Evolutionary conservation across 2,888 invertebrate species (phyloP), one percentile per base, ranked within the genome.

Genomic region (Tinea trinotella): DNA sequence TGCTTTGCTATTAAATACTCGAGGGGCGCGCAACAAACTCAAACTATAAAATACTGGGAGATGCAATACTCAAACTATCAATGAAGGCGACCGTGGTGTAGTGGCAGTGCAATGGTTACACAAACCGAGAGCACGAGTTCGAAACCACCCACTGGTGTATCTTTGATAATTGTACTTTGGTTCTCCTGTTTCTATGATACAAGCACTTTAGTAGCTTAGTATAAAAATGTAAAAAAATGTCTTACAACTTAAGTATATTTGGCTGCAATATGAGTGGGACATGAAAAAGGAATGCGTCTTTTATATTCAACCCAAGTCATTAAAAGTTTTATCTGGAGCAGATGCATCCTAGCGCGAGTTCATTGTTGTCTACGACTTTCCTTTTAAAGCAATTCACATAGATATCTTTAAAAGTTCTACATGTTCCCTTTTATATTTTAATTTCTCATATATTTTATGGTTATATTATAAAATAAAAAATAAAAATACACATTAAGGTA

Each of bases 261-360:
- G 40, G 2, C 40, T 12, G 40, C n/a, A 12, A 40, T 40, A 40
- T 40, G 46, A 46, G 46, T 17, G 19, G 19, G 19, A 46, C 19
- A 19, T 46, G 19, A 17, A 46, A 46, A 46, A 46, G 19, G 19
- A 46, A 46, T 46, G 65, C 62, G 63, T 68, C 66, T 64, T 71
- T 70, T 71, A 73, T 70, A 64, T 67, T 62, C 35, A 30, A 22
- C 24, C 63, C 59, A 59, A 68, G 68, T 74, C 73, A 75, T 75
- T 76, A 74, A 76, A 76, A 75, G 66, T 76, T 76, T 74, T 72
- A 71, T 74, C 71, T 67, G 60, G 67, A 70, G 63, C 67, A 68
- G 67, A 71, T 71, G 70, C 74, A 72, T 50, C 20, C 65, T 69
- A 60, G 62, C 61, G 64, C 60, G 61, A 67, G 65, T 70, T 68